Percentiles rank a stretch among this genome's conserved stretches.
These are phyloP conservation scores for Turritopsis dohrnii DNA, from an alignment of 30 jellyfish, hydroid and myxozoan genomes.

Conservation along the genomic window DNA sequence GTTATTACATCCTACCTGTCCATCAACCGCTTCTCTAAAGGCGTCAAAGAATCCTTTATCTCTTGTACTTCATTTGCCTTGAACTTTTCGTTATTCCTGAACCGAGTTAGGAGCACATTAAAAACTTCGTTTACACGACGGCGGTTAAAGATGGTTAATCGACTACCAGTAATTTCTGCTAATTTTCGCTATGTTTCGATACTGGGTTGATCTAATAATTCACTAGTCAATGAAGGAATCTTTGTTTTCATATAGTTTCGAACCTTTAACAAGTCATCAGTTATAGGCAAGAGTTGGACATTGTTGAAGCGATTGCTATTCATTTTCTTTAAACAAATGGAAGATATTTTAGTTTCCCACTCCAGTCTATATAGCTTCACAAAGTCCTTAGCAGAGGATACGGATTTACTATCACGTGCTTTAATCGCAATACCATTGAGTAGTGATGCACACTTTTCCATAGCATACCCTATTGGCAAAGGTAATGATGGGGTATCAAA, in stretches of 20 bases:
- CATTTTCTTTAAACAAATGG: neutral
- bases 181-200: slow-evolving; percentile 16
- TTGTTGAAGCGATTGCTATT: neutral
- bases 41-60: slow-evolving; percentile 17
- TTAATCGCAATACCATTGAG: neutral
- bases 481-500: neutral
- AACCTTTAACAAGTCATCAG: neutral
- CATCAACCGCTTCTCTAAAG: slow-evolving; percentile 27
- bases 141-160: slow-evolving; percentile 31
- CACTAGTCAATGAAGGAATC: neutral
- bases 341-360: neutral
- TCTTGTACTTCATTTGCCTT: slow-evolving; percentile 14
- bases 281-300: neutral
- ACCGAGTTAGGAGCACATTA: slow-evolving; percentile 11
- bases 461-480: neutral
- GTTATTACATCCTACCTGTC: slow-evolving; percentile 17
- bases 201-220: neutral
- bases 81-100: slow-evolving; percentile 15
- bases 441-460: neutral
- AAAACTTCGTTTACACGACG: slow-evolving; percentile 36
- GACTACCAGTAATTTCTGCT: slow-evolving; percentile 20
- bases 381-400: neutral
- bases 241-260: neutral
- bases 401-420: neutral
- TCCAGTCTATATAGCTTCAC: neutral